phyloP scores from a whole-genome alignment of 2,797 vertebrate genomes.

The Acipenser oxyrinchus region DNA sequence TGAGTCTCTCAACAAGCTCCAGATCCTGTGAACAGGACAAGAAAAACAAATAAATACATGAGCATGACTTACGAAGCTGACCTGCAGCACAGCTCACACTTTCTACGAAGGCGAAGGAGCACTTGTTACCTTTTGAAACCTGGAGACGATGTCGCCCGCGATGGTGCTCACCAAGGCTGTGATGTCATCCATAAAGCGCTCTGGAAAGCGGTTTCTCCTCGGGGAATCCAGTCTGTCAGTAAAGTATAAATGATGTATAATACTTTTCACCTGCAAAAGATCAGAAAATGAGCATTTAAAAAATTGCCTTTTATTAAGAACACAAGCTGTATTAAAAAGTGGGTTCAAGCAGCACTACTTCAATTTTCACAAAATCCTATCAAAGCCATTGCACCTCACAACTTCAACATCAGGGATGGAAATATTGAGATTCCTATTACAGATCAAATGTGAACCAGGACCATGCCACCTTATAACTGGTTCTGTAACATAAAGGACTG shows the following conservation, averaged over 20 bases:
- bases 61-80: constrained; percentile 11
- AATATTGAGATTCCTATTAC: too few species aligned
- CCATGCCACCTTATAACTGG: too few species aligned
- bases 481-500: too few species aligned
- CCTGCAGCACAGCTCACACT: constrained; percentile 5
- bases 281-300: background rate
- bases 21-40: constrained; percentile 65
- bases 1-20: constrained; percentile 93
- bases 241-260: constrained; percentile 96
- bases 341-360: too few species aligned
- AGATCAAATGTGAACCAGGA: too few species aligned
- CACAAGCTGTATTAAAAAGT: too few species aligned
- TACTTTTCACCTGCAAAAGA: constrained; percentile 84
- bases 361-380: too few species aligned
- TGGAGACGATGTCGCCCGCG: constrained; percentile 84
- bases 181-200: constrained; percentile 98
- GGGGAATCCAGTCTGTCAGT: constrained; percentile 84
- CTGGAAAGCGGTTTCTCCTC: constrained; percentile 91
- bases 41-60: background rate
- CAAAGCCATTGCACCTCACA: too few species aligned
- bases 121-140: constrained; percentile 86
- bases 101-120: background rate
- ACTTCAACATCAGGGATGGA: too few species aligned
- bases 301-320: too few species aligned
- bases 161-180: constrained; percentile 93